Conservation (phyloP, 2,113 vertebrate genomes). For the Panurus biarmicus region DNA sequence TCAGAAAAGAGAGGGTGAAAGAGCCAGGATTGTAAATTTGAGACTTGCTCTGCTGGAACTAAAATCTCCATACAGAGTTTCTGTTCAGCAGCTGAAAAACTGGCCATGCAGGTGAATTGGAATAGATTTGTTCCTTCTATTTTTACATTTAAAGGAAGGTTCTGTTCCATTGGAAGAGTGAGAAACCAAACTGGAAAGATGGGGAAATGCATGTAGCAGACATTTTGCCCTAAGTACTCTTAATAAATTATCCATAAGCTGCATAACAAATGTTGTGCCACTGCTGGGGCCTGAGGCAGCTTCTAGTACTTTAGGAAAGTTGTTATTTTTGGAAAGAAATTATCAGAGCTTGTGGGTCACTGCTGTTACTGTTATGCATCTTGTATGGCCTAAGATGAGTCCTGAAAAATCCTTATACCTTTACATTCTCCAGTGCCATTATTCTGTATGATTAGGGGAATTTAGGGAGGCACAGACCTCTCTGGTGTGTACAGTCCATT, state of each 20-base stretch:
- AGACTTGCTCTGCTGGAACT: not conserved
- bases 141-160: not conserved
- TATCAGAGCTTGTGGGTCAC: not conserved
- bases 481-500: not conserved
- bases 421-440: not conserved
- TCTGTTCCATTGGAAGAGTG: not conserved
- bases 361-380: not conserved
- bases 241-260: conserved; percentile 20
- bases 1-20: not conserved
- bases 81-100: not conserved
- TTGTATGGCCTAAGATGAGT: not conserved
- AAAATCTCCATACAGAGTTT: not conserved
- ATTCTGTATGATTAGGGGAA: not conserved
- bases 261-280: not conserved
- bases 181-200: not conserved
- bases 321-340: conserved; percentile 17
- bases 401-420: not conserved
- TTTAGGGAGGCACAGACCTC: not conserved
- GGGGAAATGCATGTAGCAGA: not conserved
- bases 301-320: not conserved
- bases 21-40: not conserved
- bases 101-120: not conserved
- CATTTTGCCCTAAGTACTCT: not conserved
- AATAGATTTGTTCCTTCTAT: not conserved
- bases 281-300: not conserved